Percentiles rank a stretch among this genome's conserved stretches.
phyloP scores from a whole-genome alignment of 2,888 invertebrate species.

The Chorisops tibialis region DNA sequence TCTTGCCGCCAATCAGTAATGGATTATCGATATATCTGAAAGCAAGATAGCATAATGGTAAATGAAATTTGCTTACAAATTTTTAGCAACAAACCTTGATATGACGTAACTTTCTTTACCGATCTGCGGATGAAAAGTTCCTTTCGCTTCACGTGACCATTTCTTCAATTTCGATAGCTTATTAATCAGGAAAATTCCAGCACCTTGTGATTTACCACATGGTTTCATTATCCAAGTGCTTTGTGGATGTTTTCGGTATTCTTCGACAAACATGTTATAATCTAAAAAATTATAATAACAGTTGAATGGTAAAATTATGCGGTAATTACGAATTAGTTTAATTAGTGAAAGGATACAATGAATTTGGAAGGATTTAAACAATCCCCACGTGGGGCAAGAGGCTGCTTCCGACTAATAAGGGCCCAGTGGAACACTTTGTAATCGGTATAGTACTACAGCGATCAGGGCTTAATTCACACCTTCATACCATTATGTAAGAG shows the following conservation, averaged over 20 bases:
- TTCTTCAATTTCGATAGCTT: slow-evolving; percentile 90
- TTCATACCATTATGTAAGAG: no score
- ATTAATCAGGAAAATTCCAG: slow-evolving; percentile 94
- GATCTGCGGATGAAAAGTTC: slow-evolving; percentile 78
- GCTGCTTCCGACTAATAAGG: no score
- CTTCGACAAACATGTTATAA: slow-evolving; percentile 96
- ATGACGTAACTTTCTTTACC: slow-evolving; percentile 92
- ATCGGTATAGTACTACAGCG: no score
- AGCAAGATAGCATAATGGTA: slow-evolving; percentile 30
- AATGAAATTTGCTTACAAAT: not conserved
- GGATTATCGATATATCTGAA: slow-evolving; percentile 87
- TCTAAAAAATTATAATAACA: slow-evolving; percentile 54
- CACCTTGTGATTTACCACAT: slow-evolving; percentile 89
- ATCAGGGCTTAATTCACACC: no score
- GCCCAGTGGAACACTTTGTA: no score
- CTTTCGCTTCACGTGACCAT: slow-evolving; percentile 84
- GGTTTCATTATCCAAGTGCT: slow-evolving; percentile 99
- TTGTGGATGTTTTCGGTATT: slow-evolving; percentile 89
- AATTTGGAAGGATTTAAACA: no score
- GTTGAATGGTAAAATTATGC: no score
- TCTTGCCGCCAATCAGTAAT: slow-evolving; percentile 90
- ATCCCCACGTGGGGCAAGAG: no score
- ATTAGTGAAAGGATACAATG: no score
- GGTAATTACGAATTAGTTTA: no score
- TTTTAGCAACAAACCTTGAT: slow-evolving; percentile 63